Evolutionary conservation across 2,113 vertebrate species (phyloP), one percentile per base, ranked within the genome.

Genomic region (Anarhynchus alexandrinus): DNA sequence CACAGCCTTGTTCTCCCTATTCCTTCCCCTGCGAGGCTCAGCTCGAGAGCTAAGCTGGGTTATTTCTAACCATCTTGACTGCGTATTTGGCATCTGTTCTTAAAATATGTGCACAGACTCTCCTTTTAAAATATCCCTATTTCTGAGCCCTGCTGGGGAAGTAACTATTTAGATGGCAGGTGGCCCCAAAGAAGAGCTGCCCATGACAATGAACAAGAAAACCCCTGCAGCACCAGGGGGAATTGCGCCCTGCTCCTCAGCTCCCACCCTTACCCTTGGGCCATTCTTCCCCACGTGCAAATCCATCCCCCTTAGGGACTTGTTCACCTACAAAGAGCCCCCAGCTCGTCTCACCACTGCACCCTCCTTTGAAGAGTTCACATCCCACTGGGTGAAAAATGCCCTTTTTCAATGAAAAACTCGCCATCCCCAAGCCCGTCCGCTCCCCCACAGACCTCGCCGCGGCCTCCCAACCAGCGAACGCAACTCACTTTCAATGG

Each of bases 401-500:
- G 2, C 6, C 20, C 3, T 67, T 47, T 9, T 49, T 5, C 11
- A 5, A 17, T 0, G 2, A 71, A 74, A 57, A 5, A 0, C 19
- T 43, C 40, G 49, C 51, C 34, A 25, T 15, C 78, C 30, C 13
- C 34, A 29, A 26, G 36, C 9, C 73, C 32, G 1, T 19, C 52
- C 4, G 1, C 12, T 11, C 40, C 67, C 36, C 4, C 4, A 2
- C 16, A 69, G 25, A 7, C 9, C 55, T 47, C 87, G 6, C 38
- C 36, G 2, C 9, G 4, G 6, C 15, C 14, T 49, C 74, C 72
- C 5, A 0, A 29, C 16, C 4, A 0, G 4, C 11, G 58, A 0
- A 0, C 0, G 15, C 23, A 11, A 98, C 99, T 99, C 97, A 99
- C 99, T 98, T 95, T 99, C 98, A 4, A 99, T 99, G 95, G 97